Conservation (phyloP, 1,140 invertebrate species). For the Liolophura sinensis region DNA sequence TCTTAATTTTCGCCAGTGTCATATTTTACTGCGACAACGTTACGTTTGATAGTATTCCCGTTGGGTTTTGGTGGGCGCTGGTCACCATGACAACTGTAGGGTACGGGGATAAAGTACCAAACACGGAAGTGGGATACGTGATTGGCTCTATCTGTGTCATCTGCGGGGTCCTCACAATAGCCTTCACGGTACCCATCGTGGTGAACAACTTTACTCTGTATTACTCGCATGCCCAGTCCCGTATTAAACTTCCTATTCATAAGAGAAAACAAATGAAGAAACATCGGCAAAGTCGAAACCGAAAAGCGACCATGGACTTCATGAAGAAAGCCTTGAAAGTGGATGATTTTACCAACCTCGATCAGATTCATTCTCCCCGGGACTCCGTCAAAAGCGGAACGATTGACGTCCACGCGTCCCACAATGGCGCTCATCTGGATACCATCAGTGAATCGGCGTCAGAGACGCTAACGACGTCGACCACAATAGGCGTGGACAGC, state of each 20-base stretch:
- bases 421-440: constrained; percentile 1
- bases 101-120: constrained; percentile 68
- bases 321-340: constrained; percentile 21
- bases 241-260: constrained; percentile 45
- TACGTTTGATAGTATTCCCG: constrained; percentile 77
- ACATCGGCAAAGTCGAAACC: constrained; percentile 44
- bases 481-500: too few species aligned
- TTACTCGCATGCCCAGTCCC: constrained; percentile 71
- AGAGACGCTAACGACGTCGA: too few species aligned
- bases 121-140: constrained; percentile 77
- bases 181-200: constrained; percentile 95
- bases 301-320: constrained; percentile 36
- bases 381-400: constrained; percentile 17
- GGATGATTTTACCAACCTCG: constrained; percentile 17
- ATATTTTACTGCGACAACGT: constrained; percentile 51
- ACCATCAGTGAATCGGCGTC: constrained; percentile 1
- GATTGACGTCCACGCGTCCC: constrained; percentile 8
- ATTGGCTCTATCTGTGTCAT: constrained; percentile 94
- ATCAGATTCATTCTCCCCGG: constrained; percentile 20
- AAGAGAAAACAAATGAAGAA: constrained; percentile 45
- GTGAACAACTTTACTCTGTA: constrained; percentile 99
- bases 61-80: constrained; percentile 96
- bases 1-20: constrained; percentile 55
- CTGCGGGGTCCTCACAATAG: constrained; percentile 94
- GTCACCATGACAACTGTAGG: constrained; percentile 99